Base-by-base conservation (phyloP, 1,140 invertebrate species). In the Cephus cinctus region DNA sequence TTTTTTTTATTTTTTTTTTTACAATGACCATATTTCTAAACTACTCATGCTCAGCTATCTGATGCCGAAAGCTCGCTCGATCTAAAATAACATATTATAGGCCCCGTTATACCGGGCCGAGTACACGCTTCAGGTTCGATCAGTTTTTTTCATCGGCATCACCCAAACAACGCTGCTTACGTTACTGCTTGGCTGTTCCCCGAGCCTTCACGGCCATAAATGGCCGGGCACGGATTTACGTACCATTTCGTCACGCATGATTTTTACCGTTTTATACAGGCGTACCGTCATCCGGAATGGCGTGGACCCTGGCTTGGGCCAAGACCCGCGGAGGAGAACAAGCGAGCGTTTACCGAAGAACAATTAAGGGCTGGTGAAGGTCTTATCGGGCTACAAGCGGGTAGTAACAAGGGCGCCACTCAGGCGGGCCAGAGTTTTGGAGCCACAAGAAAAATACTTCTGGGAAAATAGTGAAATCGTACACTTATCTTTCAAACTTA, bases 371-470 rank as follows among this genome's bases (percentile, higher is more conserved):
- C 94, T 48, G 94, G 95, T 8, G 86, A 97, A 70, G 85, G 83
- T 32, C 80, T 96, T 35, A 93, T 98, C 63, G 94, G 94, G 61
- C 84, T 98, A 9, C 96, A 98, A 78, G 93, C 93, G 59, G 96
- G 96, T n/a, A 86, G 84, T 60, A 98, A 98, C 83, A 95, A 95
- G 71, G 94, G 94, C 27, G 94, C 94, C 52, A 90, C 90, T 34
- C 93, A 96, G 76, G 85, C 90, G 32, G 96, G 96, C 3, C 86
- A 92, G 70, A 98, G 87, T 73, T 85, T 98, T 46, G 96, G 96
- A 43, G 96, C 95, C 56, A 88, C 87, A 50, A 83, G 90, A 68
- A 92, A 92, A 75, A 92, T 92, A 74, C 79, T 93, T 55, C 81
- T 92, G 61, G 89, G 89, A 79, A 92, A 93, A 82, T 92, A 84